Percentiles rank a stretch among this genome's conserved stretches.
These are phyloP conservation scores for Tortricodes alternella DNA, from an alignment of 2,888 invertebrate species.

Conservation along the genomic window DNA sequence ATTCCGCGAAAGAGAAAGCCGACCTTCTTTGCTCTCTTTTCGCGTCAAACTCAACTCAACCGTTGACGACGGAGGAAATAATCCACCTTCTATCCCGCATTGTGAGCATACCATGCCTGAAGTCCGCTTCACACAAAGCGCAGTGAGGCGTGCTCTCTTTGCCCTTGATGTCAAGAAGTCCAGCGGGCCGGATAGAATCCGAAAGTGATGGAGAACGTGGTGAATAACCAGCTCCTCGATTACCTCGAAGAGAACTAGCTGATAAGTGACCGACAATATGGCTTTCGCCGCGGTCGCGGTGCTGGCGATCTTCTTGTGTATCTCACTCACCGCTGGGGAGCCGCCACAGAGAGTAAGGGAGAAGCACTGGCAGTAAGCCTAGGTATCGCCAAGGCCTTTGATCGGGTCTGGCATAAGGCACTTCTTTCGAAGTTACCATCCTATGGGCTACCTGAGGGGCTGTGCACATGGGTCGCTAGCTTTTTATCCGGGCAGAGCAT, in stretches of 20 bases:
- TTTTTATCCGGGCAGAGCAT: neutral
- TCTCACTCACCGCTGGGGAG: neutral
- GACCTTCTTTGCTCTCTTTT: neutral
- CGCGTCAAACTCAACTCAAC: neutral
- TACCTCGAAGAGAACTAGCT: no score
- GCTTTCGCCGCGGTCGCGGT: neutral
- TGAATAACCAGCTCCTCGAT: neutral
- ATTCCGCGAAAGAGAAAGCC: neutral
- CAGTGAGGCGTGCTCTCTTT: neutral
- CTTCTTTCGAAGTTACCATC: conserved; percentile 13
- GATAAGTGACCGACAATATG: neutral
- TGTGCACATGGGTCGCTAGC: conserved; percentile 5
- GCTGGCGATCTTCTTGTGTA: neutral
- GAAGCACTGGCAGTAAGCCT: neutral
- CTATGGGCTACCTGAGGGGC: conserved; percentile 14
- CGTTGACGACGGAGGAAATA: neutral
- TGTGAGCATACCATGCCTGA: neutral
- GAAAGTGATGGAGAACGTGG: neutral
- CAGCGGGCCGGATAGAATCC: neutral
- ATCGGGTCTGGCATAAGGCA: conserved; percentile 12
- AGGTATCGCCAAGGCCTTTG: neutral
- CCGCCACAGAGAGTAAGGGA: neutral
- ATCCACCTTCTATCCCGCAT: neutral
- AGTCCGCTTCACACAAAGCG: neutral
- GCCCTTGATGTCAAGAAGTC: neutral